These are phyloP conservation scores for Heliornis fulica DNA, from an alignment of 2,113 vertebrate species.

Conservation along the genomic window DNA sequence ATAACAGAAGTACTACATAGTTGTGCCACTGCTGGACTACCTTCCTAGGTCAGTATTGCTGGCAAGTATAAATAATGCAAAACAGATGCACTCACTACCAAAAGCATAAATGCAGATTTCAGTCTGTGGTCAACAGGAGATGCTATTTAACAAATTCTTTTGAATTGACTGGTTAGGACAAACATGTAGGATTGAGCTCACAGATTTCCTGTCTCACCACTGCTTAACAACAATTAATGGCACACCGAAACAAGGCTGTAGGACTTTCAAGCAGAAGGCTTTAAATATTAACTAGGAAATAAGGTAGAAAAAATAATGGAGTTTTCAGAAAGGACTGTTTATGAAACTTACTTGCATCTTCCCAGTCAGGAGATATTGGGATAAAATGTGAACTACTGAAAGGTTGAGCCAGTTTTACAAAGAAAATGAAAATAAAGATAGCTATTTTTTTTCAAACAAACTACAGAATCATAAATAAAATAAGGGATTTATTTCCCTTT, in stretches of 20 bases:
- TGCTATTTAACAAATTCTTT: not conserved
- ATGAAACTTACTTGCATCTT: not conserved
- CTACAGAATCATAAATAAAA: not conserved
- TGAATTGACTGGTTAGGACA: not conserved
- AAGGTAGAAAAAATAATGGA: not conserved
- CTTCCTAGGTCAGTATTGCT: not conserved
- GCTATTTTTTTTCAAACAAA: not conserved
- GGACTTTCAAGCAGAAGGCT: not conserved
- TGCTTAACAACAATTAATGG: not conserved
- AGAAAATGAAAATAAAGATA: not conserved
- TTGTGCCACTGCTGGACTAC: not conserved
- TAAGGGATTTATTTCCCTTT: not conserved
- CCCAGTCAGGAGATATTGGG: not conserved
- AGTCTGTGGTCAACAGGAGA: not conserved
- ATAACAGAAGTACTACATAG: not conserved
- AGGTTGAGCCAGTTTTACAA: not conserved
- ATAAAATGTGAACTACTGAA: not conserved
- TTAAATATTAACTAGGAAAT: not conserved
- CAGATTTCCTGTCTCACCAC: not conserved
- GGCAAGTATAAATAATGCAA: not conserved
- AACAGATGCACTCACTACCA: not conserved
- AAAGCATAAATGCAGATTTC: not conserved
- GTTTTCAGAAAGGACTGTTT: not conserved
- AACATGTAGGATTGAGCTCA: not conserved
- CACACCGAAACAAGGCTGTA: not conserved